A percentile compares a stretch with the other conserved stretches of the same genome.
phyloP scores from a whole-genome alignment of 1,140 invertebrate genomes.

The Panulirus ornatus region DNA sequence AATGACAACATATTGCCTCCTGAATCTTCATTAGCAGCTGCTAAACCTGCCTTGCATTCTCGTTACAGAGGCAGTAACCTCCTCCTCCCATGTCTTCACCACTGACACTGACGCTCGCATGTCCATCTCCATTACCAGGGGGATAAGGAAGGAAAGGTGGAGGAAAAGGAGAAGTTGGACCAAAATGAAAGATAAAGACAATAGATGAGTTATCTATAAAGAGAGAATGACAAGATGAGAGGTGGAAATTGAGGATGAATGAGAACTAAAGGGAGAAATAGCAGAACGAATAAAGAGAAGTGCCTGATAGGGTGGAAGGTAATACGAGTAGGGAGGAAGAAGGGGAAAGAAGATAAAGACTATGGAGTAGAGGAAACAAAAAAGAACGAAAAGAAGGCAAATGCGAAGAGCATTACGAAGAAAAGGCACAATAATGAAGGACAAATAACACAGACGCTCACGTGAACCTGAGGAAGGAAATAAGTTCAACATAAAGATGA shows the following conservation, averaged over 20 bases:
- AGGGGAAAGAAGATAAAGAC: not conserved
- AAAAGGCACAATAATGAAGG: not conserved
- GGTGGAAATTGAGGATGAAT: not conserved
- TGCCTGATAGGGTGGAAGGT: not conserved
- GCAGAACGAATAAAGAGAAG: conserved; percentile 4
- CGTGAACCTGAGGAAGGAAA: not conserved
- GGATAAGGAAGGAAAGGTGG: not conserved
- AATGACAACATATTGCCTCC: not conserved
- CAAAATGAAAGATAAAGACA: not conserved
- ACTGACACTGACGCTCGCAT: not conserved
- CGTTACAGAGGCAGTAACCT: not conserved
- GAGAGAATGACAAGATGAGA: not conserved
- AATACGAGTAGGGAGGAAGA: not conserved
- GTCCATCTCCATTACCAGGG: not conserved
- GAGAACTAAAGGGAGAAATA: not conserved
- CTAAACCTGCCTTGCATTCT: not conserved
- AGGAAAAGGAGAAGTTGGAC: not conserved
- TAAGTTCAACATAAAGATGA: too few species aligned
- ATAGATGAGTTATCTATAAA: not conserved
- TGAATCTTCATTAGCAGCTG: not conserved
- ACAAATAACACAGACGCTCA: not conserved
- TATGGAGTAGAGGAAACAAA: conserved; percentile 3
- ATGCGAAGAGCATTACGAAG: not conserved
- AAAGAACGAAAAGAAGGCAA: conserved; percentile 13
- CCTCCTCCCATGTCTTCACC: not conserved